These are phyloP conservation scores for Circaetus cinerascens DNA, from an alignment of 2,113 vertebrate species.

Conservation along the genomic window DNA sequence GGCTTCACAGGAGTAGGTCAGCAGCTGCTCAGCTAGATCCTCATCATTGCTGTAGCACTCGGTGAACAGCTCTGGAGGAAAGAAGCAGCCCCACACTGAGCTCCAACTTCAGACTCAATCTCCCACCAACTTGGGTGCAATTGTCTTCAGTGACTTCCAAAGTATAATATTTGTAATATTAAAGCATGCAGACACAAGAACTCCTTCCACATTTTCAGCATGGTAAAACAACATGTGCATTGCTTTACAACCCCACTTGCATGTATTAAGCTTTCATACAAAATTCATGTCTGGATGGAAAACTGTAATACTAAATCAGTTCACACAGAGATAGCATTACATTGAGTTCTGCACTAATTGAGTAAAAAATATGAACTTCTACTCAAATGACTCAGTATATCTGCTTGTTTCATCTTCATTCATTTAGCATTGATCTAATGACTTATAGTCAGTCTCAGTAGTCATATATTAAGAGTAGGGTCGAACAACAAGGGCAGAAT, in stretches of 20 bases:
- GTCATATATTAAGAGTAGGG: not conserved
- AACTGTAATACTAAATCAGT: not conserved
- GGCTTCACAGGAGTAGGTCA: constrained; percentile 84
- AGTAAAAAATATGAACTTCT: not conserved
- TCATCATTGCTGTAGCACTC: constrained; percentile 85
- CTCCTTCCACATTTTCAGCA: not conserved
- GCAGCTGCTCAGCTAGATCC: constrained; percentile 84
- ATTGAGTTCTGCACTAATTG: not conserved
- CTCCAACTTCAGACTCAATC: not conserved
- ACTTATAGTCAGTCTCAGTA: not conserved
- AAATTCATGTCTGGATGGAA: not conserved
- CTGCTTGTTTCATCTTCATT: not conserved
- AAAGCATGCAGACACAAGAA: not conserved
- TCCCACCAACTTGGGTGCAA: not conserved
- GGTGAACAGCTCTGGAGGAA: constrained; percentile 81
- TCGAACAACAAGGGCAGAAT: not conserved
- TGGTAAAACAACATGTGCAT: accelerated
- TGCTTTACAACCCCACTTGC: not conserved
- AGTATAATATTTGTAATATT: not conserved
- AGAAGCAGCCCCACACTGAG: not conserved
- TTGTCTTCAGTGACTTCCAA: not conserved
- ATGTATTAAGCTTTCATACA: not conserved
- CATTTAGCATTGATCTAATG: not conserved
- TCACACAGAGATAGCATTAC: not conserved
- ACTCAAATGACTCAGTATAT: not conserved